Percentiles rank a stretch among this genome's conserved stretches.
Conservation (phyloP, 2,888 invertebrate genomes). For the Drosophila mayaguana region DNA sequence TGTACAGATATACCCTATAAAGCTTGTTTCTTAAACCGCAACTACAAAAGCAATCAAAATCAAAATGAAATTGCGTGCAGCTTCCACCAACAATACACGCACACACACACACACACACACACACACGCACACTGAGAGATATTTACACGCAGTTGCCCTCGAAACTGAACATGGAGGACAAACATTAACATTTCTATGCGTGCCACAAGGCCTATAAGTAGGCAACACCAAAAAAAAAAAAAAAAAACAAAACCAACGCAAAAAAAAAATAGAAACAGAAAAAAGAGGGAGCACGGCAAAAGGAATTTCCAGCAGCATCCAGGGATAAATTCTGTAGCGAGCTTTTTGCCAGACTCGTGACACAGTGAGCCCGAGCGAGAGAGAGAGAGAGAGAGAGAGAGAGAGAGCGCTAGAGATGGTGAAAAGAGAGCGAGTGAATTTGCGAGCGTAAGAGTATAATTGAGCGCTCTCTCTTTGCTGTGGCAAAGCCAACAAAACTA, state of each 20-base stretch:
- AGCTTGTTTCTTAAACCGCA: slow-evolving; percentile 29
- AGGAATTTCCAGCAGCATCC: slow-evolving; percentile 77
- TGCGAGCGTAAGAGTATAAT: slow-evolving; percentile 3
- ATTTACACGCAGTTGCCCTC: slow-evolving; percentile 51
- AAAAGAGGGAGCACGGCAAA: slow-evolving; percentile 24
- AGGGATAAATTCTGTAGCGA: slow-evolving; percentile 76
- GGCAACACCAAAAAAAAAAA: slow-evolving; percentile 51
- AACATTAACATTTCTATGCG: slow-evolving; percentile 79
- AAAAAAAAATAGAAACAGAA: slow-evolving; percentile 9
- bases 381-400: slow-evolving; percentile 1
- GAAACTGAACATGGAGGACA: slow-evolving; percentile 63
- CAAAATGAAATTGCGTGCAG: slow-evolving; percentile 75
- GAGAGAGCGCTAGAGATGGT: not conserved
- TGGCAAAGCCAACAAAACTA: slow-evolving; percentile 48
- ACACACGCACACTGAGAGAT: slow-evolving; percentile 5
- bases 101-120: slow-evolving; percentile 5
- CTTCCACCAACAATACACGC: slow-evolving; percentile 36
- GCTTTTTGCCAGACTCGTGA: slow-evolving; percentile 68
- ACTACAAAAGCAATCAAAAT: slow-evolving; percentile 58
- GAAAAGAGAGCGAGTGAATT: not conserved
- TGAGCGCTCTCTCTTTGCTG: slow-evolving; percentile 44
- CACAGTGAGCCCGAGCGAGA: slow-evolving; percentile 3
- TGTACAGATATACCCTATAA: slow-evolving; percentile 9
- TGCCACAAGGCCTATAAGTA: slow-evolving; percentile 64
- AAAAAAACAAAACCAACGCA: not conserved